A percentile compares a stretch with the other conserved stretches of the same genome.
These are phyloP conservation scores for Gallinago nigripennis DNA, from an alignment of 2,797 vertebrate species.

Conservation along the genomic window DNA sequence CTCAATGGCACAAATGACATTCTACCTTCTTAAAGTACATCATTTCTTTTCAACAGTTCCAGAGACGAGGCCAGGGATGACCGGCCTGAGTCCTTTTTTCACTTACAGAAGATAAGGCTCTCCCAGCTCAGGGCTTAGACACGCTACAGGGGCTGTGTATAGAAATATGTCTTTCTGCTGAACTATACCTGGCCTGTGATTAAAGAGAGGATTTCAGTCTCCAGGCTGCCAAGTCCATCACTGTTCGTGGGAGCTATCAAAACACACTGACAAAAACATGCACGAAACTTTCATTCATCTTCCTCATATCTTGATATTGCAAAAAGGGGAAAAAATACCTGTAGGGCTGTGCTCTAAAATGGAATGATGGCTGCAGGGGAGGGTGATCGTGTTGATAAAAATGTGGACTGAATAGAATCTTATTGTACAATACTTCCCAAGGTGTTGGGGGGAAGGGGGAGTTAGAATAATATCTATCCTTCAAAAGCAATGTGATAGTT, in stretches of 20 bases:
- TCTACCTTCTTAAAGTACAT: too few species aligned
- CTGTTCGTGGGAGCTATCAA: slow-evolving; percentile 4
- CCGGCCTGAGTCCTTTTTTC: neutral
- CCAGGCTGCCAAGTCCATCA: slow-evolving; percentile 41
- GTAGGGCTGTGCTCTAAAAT: slow-evolving; percentile 2
- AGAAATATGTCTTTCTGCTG: slow-evolving; percentile 19
- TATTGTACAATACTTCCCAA: slow-evolving; percentile 17
- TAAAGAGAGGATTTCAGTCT: slow-evolving; percentile 60
- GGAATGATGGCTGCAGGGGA: slow-evolving; percentile 19
- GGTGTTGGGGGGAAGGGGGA: neutral
- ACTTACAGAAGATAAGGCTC: neutral
- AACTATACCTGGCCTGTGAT: slow-evolving; percentile 31
- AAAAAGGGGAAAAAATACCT: slow-evolving; percentile 8
- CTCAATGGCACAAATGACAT: neutral
- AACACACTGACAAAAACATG: slow-evolving; percentile 52
- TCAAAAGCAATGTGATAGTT: neutral
- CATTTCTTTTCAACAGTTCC: neutral
- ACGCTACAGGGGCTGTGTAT: neutral
- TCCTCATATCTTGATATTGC: slow-evolving; percentile 21
- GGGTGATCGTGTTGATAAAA: neutral
- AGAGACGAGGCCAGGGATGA: neutral
- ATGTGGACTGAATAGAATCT: slow-evolving; percentile 9
- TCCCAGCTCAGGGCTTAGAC: neutral
- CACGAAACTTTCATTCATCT: slow-evolving; percentile 47
- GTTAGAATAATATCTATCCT: slow-evolving; percentile 3